These are phyloP conservation scores for Phlogophora meticulosa DNA, from an alignment of 2,888 invertebrate genomes.

Conservation along the genomic window DNA sequence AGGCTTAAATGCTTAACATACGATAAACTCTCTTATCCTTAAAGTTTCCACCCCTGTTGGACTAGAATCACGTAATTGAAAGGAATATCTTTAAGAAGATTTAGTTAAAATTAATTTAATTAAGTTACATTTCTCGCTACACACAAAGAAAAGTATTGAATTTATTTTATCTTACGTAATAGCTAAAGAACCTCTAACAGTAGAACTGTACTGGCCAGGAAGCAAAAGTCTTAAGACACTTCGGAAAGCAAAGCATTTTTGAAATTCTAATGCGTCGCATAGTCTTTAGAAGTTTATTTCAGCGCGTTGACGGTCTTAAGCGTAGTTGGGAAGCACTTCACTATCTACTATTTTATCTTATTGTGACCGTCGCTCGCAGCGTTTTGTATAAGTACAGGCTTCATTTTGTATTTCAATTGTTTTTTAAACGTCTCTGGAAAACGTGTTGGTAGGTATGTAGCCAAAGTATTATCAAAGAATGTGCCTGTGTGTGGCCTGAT, in stretches of 20 bases:
- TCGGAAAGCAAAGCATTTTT: constrained; percentile 63
- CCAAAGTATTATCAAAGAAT: no score
- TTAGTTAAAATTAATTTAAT: no score
- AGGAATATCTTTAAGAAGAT: background rate
- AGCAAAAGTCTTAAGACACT: constrained; percentile 54
- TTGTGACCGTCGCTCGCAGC: constrained; percentile 36
- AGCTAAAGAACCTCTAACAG: constrained; percentile 23
- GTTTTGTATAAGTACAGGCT: constrained; percentile 46
- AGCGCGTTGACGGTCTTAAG: constrained; percentile 56
- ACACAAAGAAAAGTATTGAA: background rate
- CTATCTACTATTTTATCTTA: constrained; percentile 59
- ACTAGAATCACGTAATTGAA: background rate
- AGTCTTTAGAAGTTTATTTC: constrained; percentile 62
- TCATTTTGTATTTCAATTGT: constrained; percentile 41
- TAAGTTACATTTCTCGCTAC: background rate
- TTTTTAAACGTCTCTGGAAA: constrained; percentile 31
- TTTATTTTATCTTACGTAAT: constrained; percentile 15
- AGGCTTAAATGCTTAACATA: background rate
- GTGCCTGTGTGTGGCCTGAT: no score
- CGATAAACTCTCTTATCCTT: background rate
- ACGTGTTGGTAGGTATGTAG: background rate
- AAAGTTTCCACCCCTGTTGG: no score
- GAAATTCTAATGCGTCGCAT: constrained; percentile 66
- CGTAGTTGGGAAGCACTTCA: constrained; percentile 58
- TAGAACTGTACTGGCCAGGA: constrained; percentile 30